Percentiles rank a stretch among this genome's conserved stretches.
Conservation (phyloP, 2,888 invertebrate species). For the Hermodice carunculata region DNA sequence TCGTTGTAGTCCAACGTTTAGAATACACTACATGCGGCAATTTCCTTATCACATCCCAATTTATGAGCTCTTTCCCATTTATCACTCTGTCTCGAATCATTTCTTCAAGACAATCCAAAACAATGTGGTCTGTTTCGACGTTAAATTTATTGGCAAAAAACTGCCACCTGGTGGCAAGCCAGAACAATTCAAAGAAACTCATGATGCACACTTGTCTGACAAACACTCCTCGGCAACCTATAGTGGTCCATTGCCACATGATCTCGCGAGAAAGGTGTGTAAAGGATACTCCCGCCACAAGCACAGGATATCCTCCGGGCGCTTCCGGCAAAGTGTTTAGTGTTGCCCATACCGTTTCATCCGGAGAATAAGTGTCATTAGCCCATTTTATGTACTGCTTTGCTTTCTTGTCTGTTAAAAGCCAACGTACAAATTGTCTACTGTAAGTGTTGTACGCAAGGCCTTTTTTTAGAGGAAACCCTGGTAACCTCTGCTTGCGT, state of each 20-base stretch:
- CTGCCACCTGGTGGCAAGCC: conserved; percentile 45
- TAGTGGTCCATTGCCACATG: conserved; percentile 24
- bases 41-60: no score
- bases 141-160: conserved; percentile 67
- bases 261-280: conserved; percentile 29
- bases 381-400: conserved; percentile 56
- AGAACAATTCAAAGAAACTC: conserved; percentile 49
- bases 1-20: no score
- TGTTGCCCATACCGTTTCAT: conserved; percentile 65
- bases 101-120: conserved; percentile 59
- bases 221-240: conserved; percentile 22
- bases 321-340: conserved; percentile 52
- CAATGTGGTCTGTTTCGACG: conserved; percentile 53
- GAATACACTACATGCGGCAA: no score
- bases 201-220: conserved; percentile 17
- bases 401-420: conserved; percentile 45
- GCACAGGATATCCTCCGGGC: conserved; percentile 53
- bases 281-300: conserved; percentile 37
- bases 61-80: no score
- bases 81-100: conserved; percentile 29
- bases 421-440: conserved; percentile 56
- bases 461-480: conserved; percentile 50
- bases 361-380: conserved; percentile 59
- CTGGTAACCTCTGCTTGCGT: not conserved
- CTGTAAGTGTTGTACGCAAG: conserved; percentile 60